Base-by-base conservation (phyloP, 2,888 invertebrate species). In the Microctonus aethiopoides region DNA sequence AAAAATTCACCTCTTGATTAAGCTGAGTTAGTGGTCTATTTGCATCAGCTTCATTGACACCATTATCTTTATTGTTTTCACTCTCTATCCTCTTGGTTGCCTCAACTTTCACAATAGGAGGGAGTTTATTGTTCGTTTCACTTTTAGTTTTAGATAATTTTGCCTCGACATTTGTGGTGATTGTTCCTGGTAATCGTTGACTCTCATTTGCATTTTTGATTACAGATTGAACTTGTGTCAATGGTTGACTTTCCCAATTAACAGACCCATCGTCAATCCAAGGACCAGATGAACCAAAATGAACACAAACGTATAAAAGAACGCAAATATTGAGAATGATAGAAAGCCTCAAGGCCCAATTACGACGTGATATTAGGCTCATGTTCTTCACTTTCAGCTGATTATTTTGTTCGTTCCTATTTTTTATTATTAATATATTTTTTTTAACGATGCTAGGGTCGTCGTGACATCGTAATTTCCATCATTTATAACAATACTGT, bases 301-400 rank as follows among this genome's bases (percentile, higher is more conserved):
- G 92, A 83, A 92, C 89, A 80, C 92, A 92, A 75, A 92, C 91
- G 86, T 93, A 93, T 73, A 93, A 86, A 70, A 93, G 87, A 67
- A 93, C 92, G 77, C 91, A 92, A 75, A 93, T 89, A 84, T 93
- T 93, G 78, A 93, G 90, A 72, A 93, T 89, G 80, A 93, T 92
- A 87, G 93, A 93, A 86, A 92, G 91, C 79, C 92, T 90, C 84
- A 93, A 90, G 87, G 92, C 88, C 89, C 92, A 91, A 87, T 93
- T 93, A 77, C 93, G 91, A 74, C 90, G 88, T 69, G 89, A 87
- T 75, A 90, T 87, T 71, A 83, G 80, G 67, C 80, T 80, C 81
- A 84, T 82, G 72, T 77, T 82, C 78, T 75, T 16, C n/a, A 29
- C 62, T 26, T 16, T 11, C 13, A 32, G 7, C 9, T 2, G 26